Evolutionary conservation across 2,888 invertebrate species (phyloP).

Genomic region (Hylaea fasciaria): DNA sequence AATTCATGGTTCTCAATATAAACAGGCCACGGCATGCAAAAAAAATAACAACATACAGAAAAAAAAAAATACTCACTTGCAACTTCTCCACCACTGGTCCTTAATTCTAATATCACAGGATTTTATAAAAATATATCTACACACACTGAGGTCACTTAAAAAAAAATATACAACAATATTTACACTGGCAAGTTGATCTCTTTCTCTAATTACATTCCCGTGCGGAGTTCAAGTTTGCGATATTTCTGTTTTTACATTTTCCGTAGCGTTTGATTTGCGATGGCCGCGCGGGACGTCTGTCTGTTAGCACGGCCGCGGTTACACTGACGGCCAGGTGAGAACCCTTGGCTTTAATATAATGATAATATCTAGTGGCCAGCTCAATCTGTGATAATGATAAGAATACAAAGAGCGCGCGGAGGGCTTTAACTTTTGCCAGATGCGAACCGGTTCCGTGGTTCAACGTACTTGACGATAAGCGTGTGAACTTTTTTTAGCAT

Average conservation of each 20-base stretch:
- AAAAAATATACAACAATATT: conserved; percentile 54
- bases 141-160: conserved; percentile 55
- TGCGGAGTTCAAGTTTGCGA: conserved; percentile 11
- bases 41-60: conserved; percentile 22
- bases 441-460: conserved; percentile 32
- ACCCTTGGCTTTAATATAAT: conserved; percentile 57
- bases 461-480: conserved; percentile 26
- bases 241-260: conserved; percentile 58
- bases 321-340: conserved; percentile 63
- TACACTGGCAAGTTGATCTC: conserved; percentile 58
- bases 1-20: conserved; percentile 7
- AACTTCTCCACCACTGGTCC: conserved; percentile 52
- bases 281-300: conserved; percentile 50
- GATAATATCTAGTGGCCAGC: conserved; percentile 67
- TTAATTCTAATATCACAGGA: conserved; percentile 82
- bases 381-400: conserved; percentile 72
- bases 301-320: conserved; percentile 50
- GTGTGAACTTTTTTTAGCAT: conserved; percentile 27
- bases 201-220: conserved; percentile 52
- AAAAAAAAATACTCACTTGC: conserved; percentile 70
- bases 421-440: conserved; percentile 13
- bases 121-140: conserved; percentile 58
- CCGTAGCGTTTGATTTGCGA: conserved; percentile 27
- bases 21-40: conserved; percentile 13
- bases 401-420: conserved; percentile 48